A percentile compares a stretch with the other conserved stretches of the same genome.
phyloP scores from a whole-genome alignment of 2,797 vertebrate genomes.

The Astyanax mexicanus region DNA sequence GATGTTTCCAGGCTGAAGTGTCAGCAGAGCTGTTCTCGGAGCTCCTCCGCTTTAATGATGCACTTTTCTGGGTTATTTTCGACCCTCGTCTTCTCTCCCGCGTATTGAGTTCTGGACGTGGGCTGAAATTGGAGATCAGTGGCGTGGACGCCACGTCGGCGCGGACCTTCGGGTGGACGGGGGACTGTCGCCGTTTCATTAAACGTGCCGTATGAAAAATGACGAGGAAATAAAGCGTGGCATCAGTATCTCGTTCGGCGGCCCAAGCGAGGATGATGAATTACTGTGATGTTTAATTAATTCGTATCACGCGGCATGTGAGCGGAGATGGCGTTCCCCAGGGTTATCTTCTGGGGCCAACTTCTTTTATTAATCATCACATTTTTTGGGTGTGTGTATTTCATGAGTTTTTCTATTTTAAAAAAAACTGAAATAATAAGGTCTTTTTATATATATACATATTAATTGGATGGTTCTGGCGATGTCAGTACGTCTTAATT shows the following conservation, averaged over 20 bases:
- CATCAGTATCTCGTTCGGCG: background rate
- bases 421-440: conserved; percentile 21
- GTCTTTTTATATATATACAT: too few relatives aligned
- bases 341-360: conserved; percentile 34
- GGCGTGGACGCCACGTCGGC: background rate
- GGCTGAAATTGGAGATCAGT: background rate
- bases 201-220: conserved; percentile 9
- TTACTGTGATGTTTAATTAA: background rate
- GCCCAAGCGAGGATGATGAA: conserved; percentile 10
- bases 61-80: background rate
- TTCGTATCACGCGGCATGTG: background rate
- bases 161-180: background rate
- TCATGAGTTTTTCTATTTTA: conserved; percentile 7
- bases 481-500: background rate
- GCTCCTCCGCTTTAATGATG: background rate
- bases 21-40: background rate
- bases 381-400: conserved; percentile 19
- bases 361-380: conserved; percentile 53
- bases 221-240: conserved; percentile 5
- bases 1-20: background rate
- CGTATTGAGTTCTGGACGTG: background rate
- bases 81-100: background rate
- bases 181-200: background rate
- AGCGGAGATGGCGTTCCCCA: background rate
- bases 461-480: conserved; percentile 31